Evolutionary conservation across 2,113 vertebrate genomes (phyloP).

Genomic region (Sterrhoptilus dennistouni): DNA sequence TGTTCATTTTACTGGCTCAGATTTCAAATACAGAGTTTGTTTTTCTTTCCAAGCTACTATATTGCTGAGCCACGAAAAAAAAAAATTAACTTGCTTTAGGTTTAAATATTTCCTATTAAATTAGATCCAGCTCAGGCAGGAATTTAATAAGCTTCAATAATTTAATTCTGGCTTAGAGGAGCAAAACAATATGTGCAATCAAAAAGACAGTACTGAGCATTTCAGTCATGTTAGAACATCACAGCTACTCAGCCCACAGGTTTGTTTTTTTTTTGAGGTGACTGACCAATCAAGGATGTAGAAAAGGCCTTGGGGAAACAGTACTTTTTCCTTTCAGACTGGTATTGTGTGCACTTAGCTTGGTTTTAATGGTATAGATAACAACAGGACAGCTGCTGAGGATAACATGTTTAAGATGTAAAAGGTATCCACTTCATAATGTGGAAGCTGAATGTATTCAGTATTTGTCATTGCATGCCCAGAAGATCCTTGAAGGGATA

Average conservation of each 20-base stretch:
- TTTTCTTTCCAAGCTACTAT: slow-evolving; percentile 19
- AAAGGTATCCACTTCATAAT: slow-evolving; percentile 11
- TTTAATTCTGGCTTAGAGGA: slow-evolving; percentile 55
- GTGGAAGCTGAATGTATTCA: slow-evolving; percentile 17
- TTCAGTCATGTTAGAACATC: slow-evolving; percentile 7
- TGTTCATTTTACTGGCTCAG: slow-evolving; percentile 17
- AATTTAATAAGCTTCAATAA: slow-evolving; percentile 50
- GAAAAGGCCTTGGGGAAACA: not conserved
- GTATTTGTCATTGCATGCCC: slow-evolving; percentile 62
- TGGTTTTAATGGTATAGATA: not conserved
- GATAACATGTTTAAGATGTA: not conserved
- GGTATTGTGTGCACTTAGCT: not conserved
- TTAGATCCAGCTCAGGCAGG: slow-evolving; percentile 31
- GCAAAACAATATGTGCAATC: slow-evolving; percentile 31
- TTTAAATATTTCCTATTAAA: slow-evolving; percentile 66
- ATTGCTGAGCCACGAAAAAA: slow-evolving; percentile 24
- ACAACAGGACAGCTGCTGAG: slow-evolving; percentile 15
- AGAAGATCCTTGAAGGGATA: slow-evolving; percentile 5
- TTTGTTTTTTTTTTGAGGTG: not conserved
- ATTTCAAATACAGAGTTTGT: not conserved
- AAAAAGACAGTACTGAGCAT: not conserved
- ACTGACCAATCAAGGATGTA: not conserved
- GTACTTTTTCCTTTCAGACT: not conserved
- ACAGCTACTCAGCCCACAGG: not conserved
- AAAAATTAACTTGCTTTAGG: slow-evolving; percentile 36